phyloP scores from a whole-genome alignment of 2,888 invertebrate species.

The Holacanthella duospinosa region DNA sequence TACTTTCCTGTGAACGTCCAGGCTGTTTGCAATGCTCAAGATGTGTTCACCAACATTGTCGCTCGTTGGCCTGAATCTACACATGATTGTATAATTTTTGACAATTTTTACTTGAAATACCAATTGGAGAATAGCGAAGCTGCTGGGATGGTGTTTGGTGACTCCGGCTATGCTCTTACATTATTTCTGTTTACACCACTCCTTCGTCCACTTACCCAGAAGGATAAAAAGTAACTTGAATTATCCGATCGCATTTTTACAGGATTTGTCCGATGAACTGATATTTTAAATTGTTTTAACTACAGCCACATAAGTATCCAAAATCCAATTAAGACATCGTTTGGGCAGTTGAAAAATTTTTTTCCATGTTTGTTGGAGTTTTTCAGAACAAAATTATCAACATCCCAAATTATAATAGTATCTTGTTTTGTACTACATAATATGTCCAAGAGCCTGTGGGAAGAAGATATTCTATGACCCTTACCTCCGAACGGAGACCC shows the following conservation, averaged over 20 bases:
- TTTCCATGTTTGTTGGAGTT: slow-evolving; percentile 1
- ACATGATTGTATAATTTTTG: background rate
- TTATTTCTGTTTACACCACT: background rate
- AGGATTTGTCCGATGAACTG: background rate
- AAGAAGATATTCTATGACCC: background rate
- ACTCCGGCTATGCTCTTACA: background rate
- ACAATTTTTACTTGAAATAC: background rate
- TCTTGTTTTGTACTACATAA: slow-evolving; percentile 11
- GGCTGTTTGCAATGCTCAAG: slow-evolving; percentile 4
- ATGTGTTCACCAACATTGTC: slow-evolving; percentile 5
- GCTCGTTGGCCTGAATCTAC: slow-evolving; percentile 4
- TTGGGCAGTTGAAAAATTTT: background rate
- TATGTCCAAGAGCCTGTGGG: background rate
- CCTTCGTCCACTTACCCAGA: background rate
- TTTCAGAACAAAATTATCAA: slow-evolving; percentile 7
- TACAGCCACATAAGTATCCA: background rate
- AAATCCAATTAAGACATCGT: slow-evolving; percentile 3
- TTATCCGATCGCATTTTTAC: background rate
- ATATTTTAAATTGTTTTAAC: background rate
- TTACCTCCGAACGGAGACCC: background rate
- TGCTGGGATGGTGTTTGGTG: slow-evolving; percentile 3
- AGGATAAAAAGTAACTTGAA: background rate
- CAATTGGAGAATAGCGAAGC: background rate
- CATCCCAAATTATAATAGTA: background rate
- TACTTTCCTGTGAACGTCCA: too few relatives aligned